These are phyloP conservation scores for Erpetoichthys calabaricus DNA, from an alignment of 2,797 vertebrate species.

Conservation along the genomic window DNA sequence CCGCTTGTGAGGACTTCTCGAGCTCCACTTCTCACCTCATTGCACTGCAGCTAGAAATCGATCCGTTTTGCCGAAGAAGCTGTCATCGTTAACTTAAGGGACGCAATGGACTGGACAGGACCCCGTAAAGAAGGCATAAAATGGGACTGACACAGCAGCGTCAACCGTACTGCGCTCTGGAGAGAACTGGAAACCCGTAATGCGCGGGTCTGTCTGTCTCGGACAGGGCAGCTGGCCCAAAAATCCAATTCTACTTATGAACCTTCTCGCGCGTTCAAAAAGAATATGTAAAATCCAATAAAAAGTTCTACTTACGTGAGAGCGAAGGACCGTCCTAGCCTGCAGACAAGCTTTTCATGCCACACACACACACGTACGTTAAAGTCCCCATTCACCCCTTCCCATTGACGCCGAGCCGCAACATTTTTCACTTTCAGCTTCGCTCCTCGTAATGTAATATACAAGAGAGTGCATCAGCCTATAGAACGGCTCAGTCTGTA, in stretches of 20 bases:
- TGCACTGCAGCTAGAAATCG: conserved; percentile 3
- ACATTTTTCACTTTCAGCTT: conserved; percentile 77
- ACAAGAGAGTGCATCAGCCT: conserved; percentile 49
- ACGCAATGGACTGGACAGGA: not conserved
- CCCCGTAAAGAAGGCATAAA: too few species aligned
- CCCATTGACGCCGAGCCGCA: conserved; percentile 54
- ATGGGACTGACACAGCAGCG: too few species aligned
- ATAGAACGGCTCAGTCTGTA: conserved; percentile 31
- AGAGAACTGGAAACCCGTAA: too few species aligned
- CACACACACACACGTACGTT: conserved; percentile 8
- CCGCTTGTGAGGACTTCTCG: not conserved
- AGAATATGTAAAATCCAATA: too few species aligned
- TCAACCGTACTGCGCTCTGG: too few species aligned
- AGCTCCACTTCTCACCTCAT: not conserved
- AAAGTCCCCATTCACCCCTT: conserved; percentile 55
- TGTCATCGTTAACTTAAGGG: not conserved
- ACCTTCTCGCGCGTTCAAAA: too few species aligned
- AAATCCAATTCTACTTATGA: too few species aligned
- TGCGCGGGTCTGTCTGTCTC: too few species aligned
- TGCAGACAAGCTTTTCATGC: too few species aligned
- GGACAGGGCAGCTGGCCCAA: too few species aligned
- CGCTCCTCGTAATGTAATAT: conserved; percentile 59
- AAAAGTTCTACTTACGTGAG: too few species aligned
- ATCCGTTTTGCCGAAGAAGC: conserved; percentile 6
- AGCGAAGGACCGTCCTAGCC: too few species aligned